Evolutionary conservation across 2,888 invertebrate genomes (phyloP).

Genomic region (Leucozona laternaria): DNA sequence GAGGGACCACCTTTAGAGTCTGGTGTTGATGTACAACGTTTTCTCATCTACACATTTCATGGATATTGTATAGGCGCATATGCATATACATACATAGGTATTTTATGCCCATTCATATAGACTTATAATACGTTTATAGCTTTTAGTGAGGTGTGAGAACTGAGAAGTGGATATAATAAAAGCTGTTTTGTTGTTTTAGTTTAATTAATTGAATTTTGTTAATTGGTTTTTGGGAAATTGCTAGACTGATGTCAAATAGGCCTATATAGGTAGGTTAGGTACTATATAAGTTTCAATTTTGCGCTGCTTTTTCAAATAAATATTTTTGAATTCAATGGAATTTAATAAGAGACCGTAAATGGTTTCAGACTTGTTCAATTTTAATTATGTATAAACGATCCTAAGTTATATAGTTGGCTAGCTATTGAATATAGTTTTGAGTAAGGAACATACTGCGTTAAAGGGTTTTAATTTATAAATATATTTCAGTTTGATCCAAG

Average conservation of each 20-base stretch:
- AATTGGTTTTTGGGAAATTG: constrained; percentile 57
- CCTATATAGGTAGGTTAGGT: too few species aligned
- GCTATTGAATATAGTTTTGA: too few species aligned
- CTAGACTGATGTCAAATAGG: constrained; percentile 2
- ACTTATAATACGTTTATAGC: neutral
- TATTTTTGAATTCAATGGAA: neutral
- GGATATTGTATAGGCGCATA: neutral
- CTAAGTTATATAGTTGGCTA: too few species aligned
- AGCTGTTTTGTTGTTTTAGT: constrained; percentile 59
- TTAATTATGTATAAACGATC: too few species aligned
- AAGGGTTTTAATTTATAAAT: too few species aligned
- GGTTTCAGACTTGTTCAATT: too few species aligned
- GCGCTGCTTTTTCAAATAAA: neutral
- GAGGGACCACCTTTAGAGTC: too few species aligned
- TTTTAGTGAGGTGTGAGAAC: neutral
- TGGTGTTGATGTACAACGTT: neutral
- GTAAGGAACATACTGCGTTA: too few species aligned
- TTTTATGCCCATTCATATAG: too few species aligned
- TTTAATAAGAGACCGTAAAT: too few species aligned
- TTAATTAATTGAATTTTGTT: constrained; percentile 70
- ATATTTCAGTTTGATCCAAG: too few species aligned
- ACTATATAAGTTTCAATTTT: neutral
- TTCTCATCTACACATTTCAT: neutral
- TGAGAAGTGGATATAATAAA: neutral
- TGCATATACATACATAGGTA: too few species aligned